Evolutionary conservation across 2,113 vertebrate genomes (phyloP).

Genomic region (Amphilophus citrinellus): DNA sequence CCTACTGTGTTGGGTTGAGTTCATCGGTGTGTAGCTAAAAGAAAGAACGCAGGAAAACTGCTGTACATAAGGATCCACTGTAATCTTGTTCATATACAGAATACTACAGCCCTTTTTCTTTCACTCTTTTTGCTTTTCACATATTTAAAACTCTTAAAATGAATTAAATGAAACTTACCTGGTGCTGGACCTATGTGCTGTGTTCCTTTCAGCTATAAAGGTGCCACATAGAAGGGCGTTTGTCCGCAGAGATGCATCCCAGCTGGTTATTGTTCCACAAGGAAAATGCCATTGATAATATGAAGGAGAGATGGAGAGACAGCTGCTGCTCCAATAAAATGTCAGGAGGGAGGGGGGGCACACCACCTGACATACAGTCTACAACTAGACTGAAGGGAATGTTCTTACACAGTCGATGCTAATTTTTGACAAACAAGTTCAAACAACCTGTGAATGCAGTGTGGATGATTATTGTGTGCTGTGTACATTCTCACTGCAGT

Average conservation of each 20-base stretch:
- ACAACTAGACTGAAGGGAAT: neutral
- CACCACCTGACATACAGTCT: neutral
- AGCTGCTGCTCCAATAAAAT: conserved; percentile 28
- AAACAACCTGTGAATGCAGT: no score
- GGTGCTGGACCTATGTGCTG: neutral
- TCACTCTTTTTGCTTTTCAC: neutral
- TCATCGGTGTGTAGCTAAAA: neutral
- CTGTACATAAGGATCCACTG: neutral
- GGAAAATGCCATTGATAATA: neutral
- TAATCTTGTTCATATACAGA: neutral
- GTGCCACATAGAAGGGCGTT: neutral
- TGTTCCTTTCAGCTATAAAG: neutral
- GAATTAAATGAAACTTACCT: conserved; percentile 30
- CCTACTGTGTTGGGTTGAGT: neutral
- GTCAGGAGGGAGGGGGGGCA: conserved; percentile 35
- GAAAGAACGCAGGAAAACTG: neutral
- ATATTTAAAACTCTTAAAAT: neutral
- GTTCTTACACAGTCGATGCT: neutral
- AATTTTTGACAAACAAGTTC: neutral
- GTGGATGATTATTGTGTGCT: no score
- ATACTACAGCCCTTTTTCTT: neutral
- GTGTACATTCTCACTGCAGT: no score
- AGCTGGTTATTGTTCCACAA: conserved; percentile 21
- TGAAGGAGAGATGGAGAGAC: conserved; percentile 9
- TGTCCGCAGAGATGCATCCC: neutral